A percentile compares a stretch with the other conserved stretches of the same genome.
phyloP scores from a whole-genome alignment of 2,797 vertebrate species.

The Microctenopoma stevenorrisi region DNA sequence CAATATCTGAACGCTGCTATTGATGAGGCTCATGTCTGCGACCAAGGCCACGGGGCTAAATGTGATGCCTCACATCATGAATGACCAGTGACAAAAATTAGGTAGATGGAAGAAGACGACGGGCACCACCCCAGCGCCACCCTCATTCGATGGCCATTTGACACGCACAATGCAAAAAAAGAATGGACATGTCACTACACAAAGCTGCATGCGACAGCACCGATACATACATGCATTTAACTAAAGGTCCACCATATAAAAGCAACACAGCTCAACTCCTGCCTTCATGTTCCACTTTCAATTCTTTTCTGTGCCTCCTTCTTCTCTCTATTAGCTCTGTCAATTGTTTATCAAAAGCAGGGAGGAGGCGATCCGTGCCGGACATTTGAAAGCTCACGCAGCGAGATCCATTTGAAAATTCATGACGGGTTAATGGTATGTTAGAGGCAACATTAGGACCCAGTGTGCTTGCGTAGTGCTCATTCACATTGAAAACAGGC shows the following conservation, averaged over 20 bases:
- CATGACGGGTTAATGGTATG: constrained; percentile 87
- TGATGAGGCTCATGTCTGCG: constrained; percentile 40
- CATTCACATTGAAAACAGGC: constrained; percentile 85
- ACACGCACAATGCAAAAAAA: constrained; percentile 21
- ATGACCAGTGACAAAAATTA: constrained; percentile 67
- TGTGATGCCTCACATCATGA: constrained; percentile 51
- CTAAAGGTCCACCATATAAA: constrained; percentile 56
- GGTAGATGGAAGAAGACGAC: constrained; percentile 54
- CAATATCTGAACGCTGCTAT: constrained; percentile 37
- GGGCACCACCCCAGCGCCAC: constrained; percentile 22
- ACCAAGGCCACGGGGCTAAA: constrained; percentile 63
- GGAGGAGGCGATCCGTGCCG: constrained; percentile 62
- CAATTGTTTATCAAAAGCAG: constrained; percentile 86
- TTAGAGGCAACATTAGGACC: constrained; percentile 83
- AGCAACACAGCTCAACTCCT: constrained; percentile 40
- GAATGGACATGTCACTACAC: constrained; percentile 22
- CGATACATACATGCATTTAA: constrained; percentile 30
- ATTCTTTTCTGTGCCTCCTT: constrained; percentile 66
- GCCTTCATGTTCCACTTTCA: constrained; percentile 6
- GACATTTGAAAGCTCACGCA: constrained; percentile 77
- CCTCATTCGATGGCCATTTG: constrained; percentile 53
- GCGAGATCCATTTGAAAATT: constrained; percentile 81
- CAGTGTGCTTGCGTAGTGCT: constrained; percentile 61
- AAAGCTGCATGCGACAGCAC: constrained; percentile 35
- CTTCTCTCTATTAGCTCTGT: constrained; percentile 84